Evolutionary conservation across 2,888 invertebrate genomes (phyloP).

Genomic region (Acanthacorydalis orientalis): DNA sequence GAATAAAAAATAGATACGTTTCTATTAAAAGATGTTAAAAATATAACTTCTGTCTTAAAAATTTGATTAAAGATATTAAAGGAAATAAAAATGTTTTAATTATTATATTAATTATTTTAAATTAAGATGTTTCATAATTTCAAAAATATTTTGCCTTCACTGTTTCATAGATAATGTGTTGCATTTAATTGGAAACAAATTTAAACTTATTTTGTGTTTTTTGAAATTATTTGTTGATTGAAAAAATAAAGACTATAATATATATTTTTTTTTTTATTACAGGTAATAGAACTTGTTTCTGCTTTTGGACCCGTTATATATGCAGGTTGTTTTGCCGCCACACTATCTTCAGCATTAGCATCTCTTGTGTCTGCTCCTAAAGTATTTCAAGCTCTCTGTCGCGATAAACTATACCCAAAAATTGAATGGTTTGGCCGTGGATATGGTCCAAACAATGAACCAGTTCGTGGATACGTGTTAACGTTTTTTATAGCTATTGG

Average conservation of each 20-base stretch:
- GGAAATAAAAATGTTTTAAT: no score
- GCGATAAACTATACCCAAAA: constrained; percentile 86
- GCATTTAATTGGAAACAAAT: no score
- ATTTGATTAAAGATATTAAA: no score
- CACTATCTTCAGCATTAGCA: constrained; percentile 88
- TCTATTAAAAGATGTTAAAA: no score
- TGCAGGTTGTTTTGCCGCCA: constrained; percentile 94
- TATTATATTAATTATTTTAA: no score
- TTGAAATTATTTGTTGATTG: background rate
- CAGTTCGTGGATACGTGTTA: constrained; percentile 79
- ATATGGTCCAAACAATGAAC: constrained; percentile 66
- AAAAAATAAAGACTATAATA: background rate
- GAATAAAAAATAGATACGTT: no score
- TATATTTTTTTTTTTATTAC: constrained; percentile 12
- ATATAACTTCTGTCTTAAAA: no score
- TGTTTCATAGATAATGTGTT: no score
- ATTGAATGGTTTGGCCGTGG: constrained; percentile 81
- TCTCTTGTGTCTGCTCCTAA: constrained; percentile 92
- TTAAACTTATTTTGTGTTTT: background rate
- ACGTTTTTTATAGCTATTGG: constrained; percentile 78
- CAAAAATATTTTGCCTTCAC: no score
- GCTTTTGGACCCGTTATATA: constrained; percentile 84
- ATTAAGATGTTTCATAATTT: no score
- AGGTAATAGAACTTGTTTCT: constrained; percentile 71
- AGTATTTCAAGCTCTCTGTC: constrained; percentile 85